phyloP scores from a whole-genome alignment of 2,113 vertebrate genomes.

The Ornithorhynchus anatinus region DNA sequence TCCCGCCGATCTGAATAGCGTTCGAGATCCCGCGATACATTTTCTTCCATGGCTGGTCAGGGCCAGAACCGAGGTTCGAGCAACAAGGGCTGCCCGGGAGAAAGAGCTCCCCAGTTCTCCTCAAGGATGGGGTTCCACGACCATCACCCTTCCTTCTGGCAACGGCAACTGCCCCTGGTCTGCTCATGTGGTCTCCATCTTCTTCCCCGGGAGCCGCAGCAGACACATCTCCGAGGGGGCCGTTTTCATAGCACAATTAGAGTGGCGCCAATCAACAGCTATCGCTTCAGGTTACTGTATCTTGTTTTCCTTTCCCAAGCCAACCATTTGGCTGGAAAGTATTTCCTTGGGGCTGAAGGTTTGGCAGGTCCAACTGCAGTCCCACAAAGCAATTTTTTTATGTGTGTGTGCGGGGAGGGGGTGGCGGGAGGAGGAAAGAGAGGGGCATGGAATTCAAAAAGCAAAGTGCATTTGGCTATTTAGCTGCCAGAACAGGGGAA shows the following conservation, averaged over 20 bases:
- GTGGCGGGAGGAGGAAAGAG: no score
- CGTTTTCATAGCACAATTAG: conserved; percentile 63
- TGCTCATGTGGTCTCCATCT: conserved; percentile 53
- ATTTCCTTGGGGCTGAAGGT: conserved; percentile 41
- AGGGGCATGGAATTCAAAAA: no score
- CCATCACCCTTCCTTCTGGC: conserved; percentile 44
- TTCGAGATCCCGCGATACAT: conserved; percentile 51
- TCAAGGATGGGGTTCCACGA: conserved; percentile 36
- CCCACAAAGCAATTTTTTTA: conserved; percentile 37
- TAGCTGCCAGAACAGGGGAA: no score
- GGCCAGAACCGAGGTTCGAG: conserved; percentile 53
- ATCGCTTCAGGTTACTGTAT: conserved; percentile 47
- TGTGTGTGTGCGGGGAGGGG: conserved; percentile 27
- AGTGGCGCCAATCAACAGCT: conserved; percentile 39
- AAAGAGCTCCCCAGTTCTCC: conserved; percentile 48
- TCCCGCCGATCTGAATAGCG: conserved; percentile 49
- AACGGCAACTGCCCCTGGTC: conserved; percentile 47
- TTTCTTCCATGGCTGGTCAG: conserved; percentile 48
- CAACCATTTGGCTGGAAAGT: no score
- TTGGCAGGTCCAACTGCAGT: conserved; percentile 10
- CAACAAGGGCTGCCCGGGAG: conserved; percentile 15
- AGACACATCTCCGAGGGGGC: conserved; percentile 51
- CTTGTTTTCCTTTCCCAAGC: conserved; percentile 34
- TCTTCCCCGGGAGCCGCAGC: conserved; percentile 38
- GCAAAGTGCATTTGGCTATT: no score